These are phyloP conservation scores for Epiblema foenella DNA, from an alignment of 2,888 invertebrate genomes.

Conservation along the genomic window DNA sequence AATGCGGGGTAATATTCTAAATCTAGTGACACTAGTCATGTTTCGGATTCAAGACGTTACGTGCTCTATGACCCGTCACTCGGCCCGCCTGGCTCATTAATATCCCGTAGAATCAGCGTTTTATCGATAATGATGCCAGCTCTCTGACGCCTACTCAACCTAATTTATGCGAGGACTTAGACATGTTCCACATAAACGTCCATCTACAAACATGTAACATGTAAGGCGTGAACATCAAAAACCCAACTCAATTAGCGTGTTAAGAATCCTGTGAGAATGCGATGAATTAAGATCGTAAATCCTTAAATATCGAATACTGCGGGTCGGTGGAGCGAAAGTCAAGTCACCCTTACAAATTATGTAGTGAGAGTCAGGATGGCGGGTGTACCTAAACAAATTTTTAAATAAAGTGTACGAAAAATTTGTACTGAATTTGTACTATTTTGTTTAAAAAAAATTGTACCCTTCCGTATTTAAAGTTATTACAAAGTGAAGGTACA, in stretches of 20 bases:
- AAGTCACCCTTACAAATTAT: constrained; percentile 11
- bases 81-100: constrained; percentile 29
- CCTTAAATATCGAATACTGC: constrained; percentile 7
- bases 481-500: too few species aligned
- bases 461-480: too few species aligned
- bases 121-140: constrained; percentile 30
- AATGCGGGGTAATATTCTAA: background rate
- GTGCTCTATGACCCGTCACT: constrained; percentile 20
- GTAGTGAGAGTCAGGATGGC: too few species aligned
- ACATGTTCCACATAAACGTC: constrained; percentile 8
- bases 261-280: constrained; percentile 3
- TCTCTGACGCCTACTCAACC: constrained; percentile 32
- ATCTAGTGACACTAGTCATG: background rate
- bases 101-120: constrained; percentile 37
- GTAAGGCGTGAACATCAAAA: background rate
- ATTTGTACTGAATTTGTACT: too few species aligned
- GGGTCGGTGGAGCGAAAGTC: background rate
- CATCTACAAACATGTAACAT: background rate
- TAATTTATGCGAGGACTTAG: constrained; percentile 36
- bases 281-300: constrained; percentile 26
- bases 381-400: too few species aligned
- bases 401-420: too few species aligned
- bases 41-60: background rate
- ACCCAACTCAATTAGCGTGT: background rate
- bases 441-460: too few species aligned